Base-by-base conservation (phyloP, 2,888 invertebrate species). In the Gymnosoma rotundatum region DNA sequence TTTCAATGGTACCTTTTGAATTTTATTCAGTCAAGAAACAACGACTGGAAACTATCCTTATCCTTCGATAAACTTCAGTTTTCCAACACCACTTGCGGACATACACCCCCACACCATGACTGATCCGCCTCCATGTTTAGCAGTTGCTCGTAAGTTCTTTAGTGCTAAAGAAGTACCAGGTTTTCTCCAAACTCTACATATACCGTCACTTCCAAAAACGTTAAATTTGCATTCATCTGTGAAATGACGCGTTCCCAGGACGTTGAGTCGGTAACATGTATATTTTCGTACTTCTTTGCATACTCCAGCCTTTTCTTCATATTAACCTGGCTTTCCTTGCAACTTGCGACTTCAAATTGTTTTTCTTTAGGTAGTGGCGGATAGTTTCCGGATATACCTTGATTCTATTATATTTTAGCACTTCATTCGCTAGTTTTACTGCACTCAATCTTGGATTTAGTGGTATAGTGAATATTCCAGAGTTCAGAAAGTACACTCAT, bases 181-280 rank as follows among this genome's bases (percentile, higher is more conserved):
- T 38, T 38, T 61, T 42, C 61, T 61, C 61, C 61, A 61, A 61
- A 42, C 61, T 61, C 42, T 61, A 42, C 18, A 18, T 20, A 38
- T 38, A 16, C 32, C 67, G 67, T 78, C 67, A 21, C 69, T 50
- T 60, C 50, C 69, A 61, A 78, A 76, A 56, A 56, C 42, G 20
- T 25, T 64, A 52, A 75, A 75, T 42, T 75, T 64, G n/a, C 64
- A 64, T 60, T 78, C 69, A 69, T 69, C 50, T 20, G 60, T 69
- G n/a, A 61, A 67, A 61, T 60, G 45, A 67, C 76, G 16, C 67
- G 67, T 60, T 78, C 76, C 69, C 76, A 69, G 21, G 69, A 69
- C 18, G 50, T 78, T 21, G 69, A 52, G 50, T 76, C 69, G 16
- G 25, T 64, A 20, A 54, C 8, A 56, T 64, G 64, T 25, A 66